These are phyloP conservation scores for Pterois miles DNA, from an alignment of 2,797 vertebrate species.

Conservation along the genomic window DNA sequence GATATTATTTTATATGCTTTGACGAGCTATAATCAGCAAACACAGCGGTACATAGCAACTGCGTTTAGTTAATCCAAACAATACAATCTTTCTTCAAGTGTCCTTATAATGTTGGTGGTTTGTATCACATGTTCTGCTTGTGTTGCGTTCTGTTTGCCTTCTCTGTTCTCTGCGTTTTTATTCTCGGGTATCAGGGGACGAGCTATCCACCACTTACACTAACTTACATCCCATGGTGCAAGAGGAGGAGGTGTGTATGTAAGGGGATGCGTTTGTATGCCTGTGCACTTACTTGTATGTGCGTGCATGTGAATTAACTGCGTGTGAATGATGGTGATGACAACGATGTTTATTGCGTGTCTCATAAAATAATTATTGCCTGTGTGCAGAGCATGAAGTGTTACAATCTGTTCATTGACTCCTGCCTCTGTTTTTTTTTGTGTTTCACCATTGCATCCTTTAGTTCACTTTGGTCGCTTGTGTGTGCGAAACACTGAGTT, in stretches of 20 bases:
- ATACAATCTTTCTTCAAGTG: constrained; percentile 86
- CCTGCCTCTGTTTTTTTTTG: constrained; percentile 34
- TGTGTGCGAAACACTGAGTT: constrained; percentile 42
- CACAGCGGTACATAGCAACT: constrained; percentile 73
- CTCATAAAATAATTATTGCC: constrained; percentile 45
- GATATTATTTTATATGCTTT: constrained; percentile 74
- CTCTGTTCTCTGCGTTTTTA: constrained; percentile 22
- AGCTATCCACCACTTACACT: constrained; percentile 42
- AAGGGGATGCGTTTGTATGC: constrained; percentile 38
- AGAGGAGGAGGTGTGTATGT: constrained; percentile 45
- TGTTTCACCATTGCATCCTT: constrained; percentile 22
- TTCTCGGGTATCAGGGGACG: constrained; percentile 57
- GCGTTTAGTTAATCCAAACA: constrained; percentile 76
- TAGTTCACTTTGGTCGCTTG: constrained; percentile 33
- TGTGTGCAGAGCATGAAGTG: constrained; percentile 71
- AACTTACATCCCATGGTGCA: constrained; percentile 53
- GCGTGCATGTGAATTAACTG: constrained; percentile 48
- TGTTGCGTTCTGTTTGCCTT: constrained; percentile 59
- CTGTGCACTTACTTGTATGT: constrained; percentile 35
- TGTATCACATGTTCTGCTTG: constrained; percentile 56
- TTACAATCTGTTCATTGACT: constrained; percentile 71
- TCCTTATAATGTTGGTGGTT: constrained; percentile 80
- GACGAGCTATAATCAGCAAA: constrained; percentile 74
- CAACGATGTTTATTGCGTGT: constrained; percentile 56
- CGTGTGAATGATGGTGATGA: constrained; percentile 37